Percentiles rank a stretch among this genome's conserved stretches.
Evolutionary conservation across 2,113 vertebrate species (phyloP).

Genomic region (Uropsilus gracilis): DNA sequence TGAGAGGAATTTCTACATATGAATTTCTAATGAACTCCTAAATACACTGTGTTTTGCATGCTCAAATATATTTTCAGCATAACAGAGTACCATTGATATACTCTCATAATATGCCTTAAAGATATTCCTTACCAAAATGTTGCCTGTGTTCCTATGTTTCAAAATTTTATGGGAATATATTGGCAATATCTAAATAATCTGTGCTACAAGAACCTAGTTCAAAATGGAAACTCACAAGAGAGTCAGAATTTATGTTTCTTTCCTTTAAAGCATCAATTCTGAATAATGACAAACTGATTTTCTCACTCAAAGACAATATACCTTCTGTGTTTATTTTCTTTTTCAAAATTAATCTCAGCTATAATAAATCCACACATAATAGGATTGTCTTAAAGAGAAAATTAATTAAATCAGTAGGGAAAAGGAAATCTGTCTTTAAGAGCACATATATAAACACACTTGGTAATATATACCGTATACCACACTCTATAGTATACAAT

Average conservation of each 20-base stretch:
- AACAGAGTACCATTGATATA: conserved; percentile 60
- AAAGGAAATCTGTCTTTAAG: conserved; percentile 57
- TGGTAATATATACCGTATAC: background rate
- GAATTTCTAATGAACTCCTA: conserved; percentile 78
- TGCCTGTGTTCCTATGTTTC: conserved; percentile 57
- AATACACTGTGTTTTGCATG: conserved; percentile 67
- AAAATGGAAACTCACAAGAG: conserved; percentile 9
- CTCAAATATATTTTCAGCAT: conserved; percentile 54
- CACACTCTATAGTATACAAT: too few species aligned
- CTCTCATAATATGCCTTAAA: conserved; percentile 74
- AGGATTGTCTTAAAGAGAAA: conserved; percentile 53
- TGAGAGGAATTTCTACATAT: conserved; percentile 77
- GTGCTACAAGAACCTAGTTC: conserved; percentile 9
- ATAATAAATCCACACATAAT: conserved; percentile 62
- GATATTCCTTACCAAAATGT: conserved; percentile 49
- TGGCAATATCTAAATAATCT: conserved; percentile 55
- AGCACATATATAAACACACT: background rate
- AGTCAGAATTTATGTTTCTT: conserved; percentile 10
- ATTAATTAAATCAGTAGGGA: conserved; percentile 63
- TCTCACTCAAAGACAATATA: conserved; percentile 63
- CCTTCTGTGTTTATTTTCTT: conserved; percentile 69
- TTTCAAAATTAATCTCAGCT: conserved; percentile 51
- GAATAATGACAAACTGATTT: conserved; percentile 60
- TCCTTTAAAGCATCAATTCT: conserved; percentile 55
- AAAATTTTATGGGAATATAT: conserved; percentile 58